Evolutionary conservation across 2,113 vertebrate genomes (phyloP).

Genomic region (Chitala chitala): DNA sequence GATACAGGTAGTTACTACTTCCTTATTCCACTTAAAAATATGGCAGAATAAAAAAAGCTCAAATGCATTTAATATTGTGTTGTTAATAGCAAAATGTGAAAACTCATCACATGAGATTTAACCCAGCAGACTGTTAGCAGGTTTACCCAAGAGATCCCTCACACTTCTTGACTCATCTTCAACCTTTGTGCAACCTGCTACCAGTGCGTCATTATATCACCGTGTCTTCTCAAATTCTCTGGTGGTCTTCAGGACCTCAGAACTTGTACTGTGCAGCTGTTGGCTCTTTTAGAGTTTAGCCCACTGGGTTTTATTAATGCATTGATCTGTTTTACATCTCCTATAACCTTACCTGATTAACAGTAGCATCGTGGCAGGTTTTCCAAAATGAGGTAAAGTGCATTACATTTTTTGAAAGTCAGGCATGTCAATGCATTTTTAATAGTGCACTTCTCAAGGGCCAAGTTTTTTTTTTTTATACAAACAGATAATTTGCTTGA

Average conservation of each 20-base stretch:
- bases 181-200: neutral
- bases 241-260: neutral
- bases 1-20: no score
- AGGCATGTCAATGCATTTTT: slow-evolving; percentile 1
- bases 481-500: neutral
- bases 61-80: no score
- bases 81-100: no score
- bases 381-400: slow-evolving; percentile 14
- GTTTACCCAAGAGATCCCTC: no score
- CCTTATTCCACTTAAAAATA: no score
- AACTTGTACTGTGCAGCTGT: no score
- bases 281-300: slow-evolving; percentile 5
- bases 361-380: neutral
- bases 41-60: no score
- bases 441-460: neutral
- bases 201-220: neutral
- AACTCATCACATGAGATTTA: no score
- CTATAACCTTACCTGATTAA: neutral
- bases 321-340: neutral
- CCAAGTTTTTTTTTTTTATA: neutral
- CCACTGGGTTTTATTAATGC: neutral
- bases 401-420: neutral
- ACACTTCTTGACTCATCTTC: no score
- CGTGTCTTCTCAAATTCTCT: neutral
- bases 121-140: no score